These are phyloP conservation scores for Auanema sp. DNA, from an alignment of 2,888 invertebrate genomes.

Conservation along the genomic window DNA sequence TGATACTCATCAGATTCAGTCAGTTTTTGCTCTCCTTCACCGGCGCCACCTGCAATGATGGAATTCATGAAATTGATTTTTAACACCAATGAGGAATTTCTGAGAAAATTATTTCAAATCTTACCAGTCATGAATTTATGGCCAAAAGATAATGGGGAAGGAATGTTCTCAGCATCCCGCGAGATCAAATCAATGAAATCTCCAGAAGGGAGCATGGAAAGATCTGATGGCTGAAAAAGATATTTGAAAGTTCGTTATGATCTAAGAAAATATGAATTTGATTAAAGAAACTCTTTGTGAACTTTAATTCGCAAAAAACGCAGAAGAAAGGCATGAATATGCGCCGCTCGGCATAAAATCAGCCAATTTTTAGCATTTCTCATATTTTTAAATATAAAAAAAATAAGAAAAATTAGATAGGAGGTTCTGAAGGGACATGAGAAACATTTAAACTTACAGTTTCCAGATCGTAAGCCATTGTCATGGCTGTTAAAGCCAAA, in stretches of 20 bases:
- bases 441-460: too few species aligned
- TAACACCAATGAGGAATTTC: not conserved
- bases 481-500: too few species aligned
- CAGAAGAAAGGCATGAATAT: too few species aligned
- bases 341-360: too few species aligned
- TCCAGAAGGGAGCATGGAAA: slow-evolving; percentile 36
- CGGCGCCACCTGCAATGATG: slow-evolving; percentile 72
- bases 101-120: slow-evolving; percentile 7
- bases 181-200: slow-evolving; percentile 60
- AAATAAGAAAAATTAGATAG: too few species aligned
- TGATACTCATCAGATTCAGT: slow-evolving; percentile 64
- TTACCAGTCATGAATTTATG: slow-evolving; percentile 60
- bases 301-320: too few species aligned
- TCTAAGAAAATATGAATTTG: too few species aligned
- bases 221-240: slow-evolving; percentile 20
- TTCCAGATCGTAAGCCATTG: too few species aligned
- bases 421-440: too few species aligned
- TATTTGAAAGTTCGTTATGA: not conserved
- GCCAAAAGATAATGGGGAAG: slow-evolving; percentile 46
- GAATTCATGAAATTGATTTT: slow-evolving; percentile 1
- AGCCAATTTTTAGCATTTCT: too few species aligned
- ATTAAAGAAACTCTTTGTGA: too few species aligned
- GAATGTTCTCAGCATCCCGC: slow-evolving; percentile 56
- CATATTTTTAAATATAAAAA: too few species aligned
- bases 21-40: slow-evolving; percentile 76